Base-by-base conservation (phyloP, 1,140 invertebrate species). In the Drosophila pachea region DNA sequence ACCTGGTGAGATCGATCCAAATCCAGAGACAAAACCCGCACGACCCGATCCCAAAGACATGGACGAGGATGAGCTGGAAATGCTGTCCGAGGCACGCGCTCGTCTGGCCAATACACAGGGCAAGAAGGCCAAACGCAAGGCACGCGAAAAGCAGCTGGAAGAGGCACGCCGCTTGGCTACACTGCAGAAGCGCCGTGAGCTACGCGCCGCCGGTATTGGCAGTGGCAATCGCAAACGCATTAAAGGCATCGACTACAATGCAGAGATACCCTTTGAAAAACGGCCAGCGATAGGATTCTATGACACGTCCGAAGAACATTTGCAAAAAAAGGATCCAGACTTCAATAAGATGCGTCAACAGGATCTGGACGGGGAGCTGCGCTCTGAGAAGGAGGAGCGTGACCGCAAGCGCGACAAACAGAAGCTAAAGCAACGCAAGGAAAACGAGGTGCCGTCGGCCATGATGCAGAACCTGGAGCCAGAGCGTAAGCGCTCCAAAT, bases 31-130 rank as follows among this genome's bases (percentile, higher is more conserved):
- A 9, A 99, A 99, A 90, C 99, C 99, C 31, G 99, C 98, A 0
- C 92, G 98, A 59, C 98, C 99, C 11, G 98, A 99, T 92, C 98
- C 98, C n/a, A 98, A 99, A 83, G 98, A 99, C 89, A 99, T 99
- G 98, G 98, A 99, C 91, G 98, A 99, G 93, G 98, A 99, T 93
- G 97, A 99, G 90, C 89, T 99, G 84, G 98, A 99, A 90, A 99
- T 99, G 98, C 90, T 99, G 42, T 99, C 98, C 0, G 99, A 99
- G 91, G 99, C 99, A 4, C 92, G 99, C 82, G 99, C 99, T 48
- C 93, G 99, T 87, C 91, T 99, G 22, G 99, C 99, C 1, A 99
- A 99, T 89, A 99, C 99, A 2, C 98, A 99, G 89, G 99, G 99
- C 32, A 99, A 99, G 89, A 99, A 99, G 88, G 98, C 98, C 0